Conservation (phyloP, 2,113 vertebrate species). For the Peromyscus polionotus region DNA sequence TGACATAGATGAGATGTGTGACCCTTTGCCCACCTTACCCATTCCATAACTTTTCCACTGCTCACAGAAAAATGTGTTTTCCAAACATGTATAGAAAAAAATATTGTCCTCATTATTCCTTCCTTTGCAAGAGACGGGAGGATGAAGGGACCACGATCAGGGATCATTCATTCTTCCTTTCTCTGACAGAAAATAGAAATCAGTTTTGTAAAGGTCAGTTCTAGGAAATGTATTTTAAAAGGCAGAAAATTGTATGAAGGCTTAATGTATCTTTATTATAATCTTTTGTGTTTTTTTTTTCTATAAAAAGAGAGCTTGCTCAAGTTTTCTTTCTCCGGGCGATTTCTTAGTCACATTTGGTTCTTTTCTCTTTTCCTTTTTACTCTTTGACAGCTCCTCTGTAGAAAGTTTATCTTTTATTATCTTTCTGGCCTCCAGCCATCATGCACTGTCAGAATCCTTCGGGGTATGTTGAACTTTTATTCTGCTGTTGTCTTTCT, state of each 20-base stretch:
- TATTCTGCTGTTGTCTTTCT: conserved; percentile 70
- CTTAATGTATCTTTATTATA: conserved; percentile 66
- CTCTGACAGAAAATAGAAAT: conserved; percentile 59
- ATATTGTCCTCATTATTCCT: not conserved
- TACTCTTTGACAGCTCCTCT: conserved; percentile 65
- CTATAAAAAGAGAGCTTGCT: conserved; percentile 1
- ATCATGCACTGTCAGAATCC: conserved; percentile 55
- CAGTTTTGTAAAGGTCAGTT: conserved; percentile 70
- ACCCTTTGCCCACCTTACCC: not conserved
- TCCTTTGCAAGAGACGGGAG: conserved; percentile 36
- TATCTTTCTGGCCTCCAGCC: conserved; percentile 74
- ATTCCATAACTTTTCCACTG: not conserved
- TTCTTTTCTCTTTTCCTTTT: conserved; percentile 47
- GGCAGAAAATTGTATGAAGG: conserved; percentile 42
- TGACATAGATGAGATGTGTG: rapidly evolving
- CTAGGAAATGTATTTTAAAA: conserved; percentile 47
- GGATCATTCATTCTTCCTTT: conserved; percentile 36
- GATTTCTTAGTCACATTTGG: conserved; percentile 54
- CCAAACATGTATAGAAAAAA: conserved; percentile 3
- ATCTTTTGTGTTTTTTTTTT: conserved; percentile 52
- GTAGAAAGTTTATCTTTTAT: conserved; percentile 82
- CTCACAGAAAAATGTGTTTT: conserved; percentile 49
- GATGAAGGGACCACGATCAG: conserved; percentile 38
- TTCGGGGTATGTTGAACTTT: conserved; percentile 77
- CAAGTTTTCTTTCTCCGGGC: conserved; percentile 58